phyloP scores from a whole-genome alignment of 2,113 vertebrate species.

The Muscicapa adusta region DNA sequence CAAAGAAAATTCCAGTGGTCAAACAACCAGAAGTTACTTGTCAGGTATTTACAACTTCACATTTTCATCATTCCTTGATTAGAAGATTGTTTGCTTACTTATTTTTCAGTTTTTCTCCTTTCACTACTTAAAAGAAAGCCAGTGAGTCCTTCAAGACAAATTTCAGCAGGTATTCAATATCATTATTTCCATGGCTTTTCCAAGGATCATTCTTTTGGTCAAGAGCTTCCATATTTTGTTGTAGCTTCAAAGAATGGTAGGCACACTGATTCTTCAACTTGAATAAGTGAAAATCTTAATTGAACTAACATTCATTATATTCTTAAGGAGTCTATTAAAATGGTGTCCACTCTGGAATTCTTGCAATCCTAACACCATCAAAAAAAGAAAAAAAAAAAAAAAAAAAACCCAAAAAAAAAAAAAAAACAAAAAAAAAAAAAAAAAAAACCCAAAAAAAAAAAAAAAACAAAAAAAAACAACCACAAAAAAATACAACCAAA shows the following conservation, averaged over 20 bases:
- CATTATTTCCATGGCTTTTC: not conserved
- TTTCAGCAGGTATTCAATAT: not conserved
- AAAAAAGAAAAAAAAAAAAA: not conserved
- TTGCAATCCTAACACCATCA: not conserved
- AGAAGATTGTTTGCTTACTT: not conserved
- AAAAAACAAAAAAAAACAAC: not conserved
- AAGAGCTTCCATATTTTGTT: not conserved
- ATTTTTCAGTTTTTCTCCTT: not conserved
- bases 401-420: not conserved
- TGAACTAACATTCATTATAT: not conserved
- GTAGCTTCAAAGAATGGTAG: not conserved
- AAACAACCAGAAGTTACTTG: not conserved
- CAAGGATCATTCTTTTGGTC: not conserved
- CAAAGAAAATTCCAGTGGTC: not conserved
- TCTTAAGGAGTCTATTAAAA: not conserved
- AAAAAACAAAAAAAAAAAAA: not conserved
- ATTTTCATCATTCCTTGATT: constrained; percentile 44
- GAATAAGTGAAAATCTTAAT: not conserved
- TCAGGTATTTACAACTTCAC: constrained; percentile 46
- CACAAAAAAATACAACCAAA: no score
- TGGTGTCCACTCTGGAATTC: not conserved
- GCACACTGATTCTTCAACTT: not conserved
- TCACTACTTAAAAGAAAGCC: not conserved
- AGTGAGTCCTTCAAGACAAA: not conserved
- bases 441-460: no score